Evolutionary conservation across 2,797 vertebrate genomes (phyloP).

Genomic region (Pelochelys cantorii): DNA sequence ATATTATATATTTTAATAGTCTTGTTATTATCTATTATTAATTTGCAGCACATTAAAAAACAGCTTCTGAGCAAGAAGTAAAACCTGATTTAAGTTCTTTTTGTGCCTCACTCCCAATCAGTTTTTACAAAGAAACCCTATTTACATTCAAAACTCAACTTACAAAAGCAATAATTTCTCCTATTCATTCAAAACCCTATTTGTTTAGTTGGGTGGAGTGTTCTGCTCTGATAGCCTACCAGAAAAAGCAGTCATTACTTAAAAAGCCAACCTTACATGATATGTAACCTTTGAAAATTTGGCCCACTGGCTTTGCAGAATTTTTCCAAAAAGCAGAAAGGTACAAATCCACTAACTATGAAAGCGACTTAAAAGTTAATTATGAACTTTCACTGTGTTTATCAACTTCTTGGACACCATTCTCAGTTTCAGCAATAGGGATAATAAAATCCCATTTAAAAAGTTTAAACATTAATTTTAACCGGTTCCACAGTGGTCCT

Average conservation of each 20-base stretch:
- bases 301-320: not conserved
- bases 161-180: not conserved
- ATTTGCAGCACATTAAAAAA: not conserved
- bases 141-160: not conserved
- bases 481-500: too few relatives aligned
- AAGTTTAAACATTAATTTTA: too few relatives aligned
- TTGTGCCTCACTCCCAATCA: constrained; percentile 8
- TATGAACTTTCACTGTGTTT: not conserved
- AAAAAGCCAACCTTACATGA: not conserved
- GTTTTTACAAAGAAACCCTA: constrained; percentile 35
- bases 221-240: not conserved
- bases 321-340: not conserved
- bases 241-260: not conserved
- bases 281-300: constrained; percentile 4
- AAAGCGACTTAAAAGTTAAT: constrained; percentile 18
- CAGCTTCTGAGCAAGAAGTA: not conserved
- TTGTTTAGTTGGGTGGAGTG: not conserved
- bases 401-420: not conserved
- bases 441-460: not conserved
- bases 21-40: not conserved
- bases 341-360: not conserved
- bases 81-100: constrained; percentile 19
- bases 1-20: not conserved
- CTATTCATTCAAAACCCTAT: not conserved
- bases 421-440: not conserved